Base-by-base conservation (phyloP, 2,797 vertebrate species). In the Glyptemys insculpta region DNA sequence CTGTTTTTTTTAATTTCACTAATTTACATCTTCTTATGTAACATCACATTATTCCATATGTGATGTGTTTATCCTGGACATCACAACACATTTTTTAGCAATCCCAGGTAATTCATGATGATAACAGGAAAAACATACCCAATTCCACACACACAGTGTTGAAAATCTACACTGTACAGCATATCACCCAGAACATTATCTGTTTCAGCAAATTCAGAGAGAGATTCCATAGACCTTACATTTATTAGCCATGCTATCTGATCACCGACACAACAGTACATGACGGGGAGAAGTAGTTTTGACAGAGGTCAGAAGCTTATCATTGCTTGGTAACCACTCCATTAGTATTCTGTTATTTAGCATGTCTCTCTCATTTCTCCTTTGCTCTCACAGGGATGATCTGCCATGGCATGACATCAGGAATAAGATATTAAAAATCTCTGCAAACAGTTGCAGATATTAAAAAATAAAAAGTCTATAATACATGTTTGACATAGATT, bases 221-320 rank as follows among this genome's bases (percentile, higher is more conserved):
- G 79, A 53, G 31, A 94, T 57, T 86, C 41, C 54, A 47, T 62
- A 49, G 80, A 85, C 93, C 94, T 79, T 95, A 82, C 16, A 92
- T 88, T 94, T 94, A 91, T 96, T 97, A 97, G 44, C 49, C 74
- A 81, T 93, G 87, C 50, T 16, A 84, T 92, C 79, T 89, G 84
- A 86, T 74, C 14, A 85, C 34, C 85, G 65, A 88, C 78, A 90
- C 50, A 93, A 90, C 83, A 93, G 89, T 92, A 53, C 91, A 96
- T 86, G 94, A 76, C 25, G 83, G 47, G 53, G 25, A 91, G 8
- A 84, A 87, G 44, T 72, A 94, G 84, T 92, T 85, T 95, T 96
- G 85, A 95, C 82, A 97, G 81, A 95, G 74, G 44, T 94, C 79
- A 92, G 93, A 95, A 82, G 85, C 14, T 2, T 34, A 91, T 84